These are phyloP conservation scores for Torymus texanus DNA, from an alignment of 2,888 invertebrate species.

Conservation along the genomic window DNA sequence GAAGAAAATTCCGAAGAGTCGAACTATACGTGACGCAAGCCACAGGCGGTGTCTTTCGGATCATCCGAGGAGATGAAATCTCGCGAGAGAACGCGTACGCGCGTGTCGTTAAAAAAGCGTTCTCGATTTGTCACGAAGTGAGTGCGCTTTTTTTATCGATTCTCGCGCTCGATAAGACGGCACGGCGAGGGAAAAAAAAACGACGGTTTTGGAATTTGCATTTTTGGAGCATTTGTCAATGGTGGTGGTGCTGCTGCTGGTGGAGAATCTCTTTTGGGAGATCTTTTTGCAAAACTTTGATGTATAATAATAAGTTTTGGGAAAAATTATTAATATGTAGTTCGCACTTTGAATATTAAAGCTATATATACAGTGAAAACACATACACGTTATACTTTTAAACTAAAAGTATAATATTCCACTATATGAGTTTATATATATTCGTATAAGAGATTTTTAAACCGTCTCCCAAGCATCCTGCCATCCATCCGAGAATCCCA, in stretches of 20 bases:
- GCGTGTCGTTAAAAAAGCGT: slow-evolving; percentile 42
- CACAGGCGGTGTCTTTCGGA: slow-evolving; percentile 5
- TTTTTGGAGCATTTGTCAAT: slow-evolving; percentile 41
- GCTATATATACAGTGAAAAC: too few relatives aligned
- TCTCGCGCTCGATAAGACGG: slow-evolving; percentile 27
- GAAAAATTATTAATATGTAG: too few relatives aligned
- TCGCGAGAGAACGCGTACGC: slow-evolving; percentile 36
- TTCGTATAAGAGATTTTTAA: too few relatives aligned
- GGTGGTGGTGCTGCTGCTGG: not conserved
- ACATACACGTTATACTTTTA: too few relatives aligned
- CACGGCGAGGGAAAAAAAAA: slow-evolving; percentile 5
- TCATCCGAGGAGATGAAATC: slow-evolving; percentile 15
- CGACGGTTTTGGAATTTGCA: slow-evolving; percentile 39
- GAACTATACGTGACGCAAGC: slow-evolving; percentile 49
- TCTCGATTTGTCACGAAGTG: slow-evolving; percentile 46
- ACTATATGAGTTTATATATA: too few relatives aligned
- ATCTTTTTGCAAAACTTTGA: slow-evolving; percentile 37
- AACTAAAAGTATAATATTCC: too few relatives aligned
- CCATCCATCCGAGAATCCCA: too few relatives aligned
- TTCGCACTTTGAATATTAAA: too few relatives aligned
- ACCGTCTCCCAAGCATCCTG: too few relatives aligned
- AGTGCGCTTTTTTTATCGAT: slow-evolving; percentile 37
- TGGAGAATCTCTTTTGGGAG: slow-evolving; percentile 16
- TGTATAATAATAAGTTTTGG: not conserved
- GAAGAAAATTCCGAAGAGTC: slow-evolving; percentile 5